Conservation (phyloP, 2,113 vertebrate genomes). For the Albula goreensis region DNA sequence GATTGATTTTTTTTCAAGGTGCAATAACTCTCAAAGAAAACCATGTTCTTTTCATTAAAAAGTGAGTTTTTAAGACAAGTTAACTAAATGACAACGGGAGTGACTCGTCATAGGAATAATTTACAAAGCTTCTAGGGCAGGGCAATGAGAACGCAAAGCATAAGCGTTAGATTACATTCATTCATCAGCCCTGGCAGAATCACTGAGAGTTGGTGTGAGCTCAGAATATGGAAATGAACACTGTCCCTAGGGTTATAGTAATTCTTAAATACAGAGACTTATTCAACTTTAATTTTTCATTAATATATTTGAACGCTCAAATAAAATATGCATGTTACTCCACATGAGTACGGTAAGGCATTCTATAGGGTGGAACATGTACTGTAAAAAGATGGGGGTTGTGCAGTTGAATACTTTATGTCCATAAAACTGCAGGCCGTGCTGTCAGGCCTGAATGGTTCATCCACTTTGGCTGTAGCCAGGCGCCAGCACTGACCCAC, state of each 20-base stretch:
- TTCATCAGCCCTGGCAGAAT: neutral
- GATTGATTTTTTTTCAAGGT: neutral
- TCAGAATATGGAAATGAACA: neutral
- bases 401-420: neutral
- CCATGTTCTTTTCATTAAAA: neutral
- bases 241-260: neutral
- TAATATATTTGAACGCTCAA: neutral
- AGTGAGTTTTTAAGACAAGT: neutral
- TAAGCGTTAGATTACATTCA: neutral
- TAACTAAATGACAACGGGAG: neutral
- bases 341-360: neutral
- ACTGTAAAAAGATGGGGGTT: neutral
- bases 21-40: neutral
- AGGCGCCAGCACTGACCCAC: constrained; percentile 64
- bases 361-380: neutral
- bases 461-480: constrained; percentile 51
- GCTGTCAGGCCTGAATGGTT: constrained; percentile 27
- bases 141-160: neutral
- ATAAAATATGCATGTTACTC: neutral
- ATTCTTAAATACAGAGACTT: neutral
- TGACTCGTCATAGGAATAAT: neutral
- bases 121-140: neutral
- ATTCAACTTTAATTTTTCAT: neutral
- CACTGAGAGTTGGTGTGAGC: neutral
- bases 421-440: neutral